These are phyloP conservation scores for Chinchilla lanigera DNA, from an alignment of 2,113 vertebrate species.

Conservation along the genomic window DNA sequence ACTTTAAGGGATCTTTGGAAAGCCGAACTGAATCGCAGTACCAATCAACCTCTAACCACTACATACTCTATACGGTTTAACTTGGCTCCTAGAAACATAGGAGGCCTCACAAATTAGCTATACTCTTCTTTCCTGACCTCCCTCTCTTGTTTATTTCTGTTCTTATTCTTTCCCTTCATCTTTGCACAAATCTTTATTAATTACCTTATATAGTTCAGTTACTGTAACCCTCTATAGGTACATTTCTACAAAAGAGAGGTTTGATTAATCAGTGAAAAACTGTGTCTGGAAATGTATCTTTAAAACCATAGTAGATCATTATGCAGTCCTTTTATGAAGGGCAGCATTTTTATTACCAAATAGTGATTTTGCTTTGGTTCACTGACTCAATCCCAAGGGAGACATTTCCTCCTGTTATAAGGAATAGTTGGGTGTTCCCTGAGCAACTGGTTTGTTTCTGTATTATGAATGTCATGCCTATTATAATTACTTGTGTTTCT, in stretches of 20 bases:
- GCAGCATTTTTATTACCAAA: conserved; percentile 53
- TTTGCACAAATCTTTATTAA: background rate
- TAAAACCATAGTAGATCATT: background rate
- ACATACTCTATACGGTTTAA: background rate
- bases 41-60: background rate
- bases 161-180: background rate
- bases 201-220: background rate
- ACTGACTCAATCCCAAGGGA: conserved; percentile 46
- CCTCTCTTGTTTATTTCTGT: background rate
- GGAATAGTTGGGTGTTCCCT: conserved; percentile 18
- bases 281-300: conserved; percentile 18
- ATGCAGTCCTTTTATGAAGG: background rate
- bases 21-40: background rate
- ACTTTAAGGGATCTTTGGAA: background rate
- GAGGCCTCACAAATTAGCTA: background rate
- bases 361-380: conserved; percentile 60
- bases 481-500: background rate
- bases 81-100: background rate
- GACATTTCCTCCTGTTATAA: conserved; percentile 39
- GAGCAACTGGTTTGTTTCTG: conserved; percentile 29
- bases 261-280: conserved; percentile 41
- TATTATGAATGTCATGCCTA: background rate
- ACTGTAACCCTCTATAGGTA: background rate
- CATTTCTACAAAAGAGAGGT: background rate
- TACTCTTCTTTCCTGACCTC: too few relatives aligned